Conservation (phyloP, 2,888 invertebrate genomes). For the Andrena camellia region DNA sequence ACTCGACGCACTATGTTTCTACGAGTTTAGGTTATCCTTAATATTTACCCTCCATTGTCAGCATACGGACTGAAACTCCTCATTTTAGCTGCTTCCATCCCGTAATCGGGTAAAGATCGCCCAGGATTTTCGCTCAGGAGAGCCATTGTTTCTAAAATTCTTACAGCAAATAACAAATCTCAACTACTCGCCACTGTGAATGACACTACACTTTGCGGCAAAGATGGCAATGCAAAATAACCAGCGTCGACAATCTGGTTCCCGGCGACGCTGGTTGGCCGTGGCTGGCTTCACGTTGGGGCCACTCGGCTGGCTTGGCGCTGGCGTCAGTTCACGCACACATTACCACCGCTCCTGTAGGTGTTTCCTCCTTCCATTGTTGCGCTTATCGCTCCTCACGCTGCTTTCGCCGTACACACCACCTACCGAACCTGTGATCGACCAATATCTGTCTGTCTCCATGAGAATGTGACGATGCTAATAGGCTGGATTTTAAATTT, state of each 20-base stretch:
- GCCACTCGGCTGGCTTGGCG: no score
- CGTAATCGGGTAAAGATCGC: conserved; percentile 86
- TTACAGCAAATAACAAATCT: neutral
- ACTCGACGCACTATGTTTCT: neutral
- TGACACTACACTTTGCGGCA: conserved; percentile 73
- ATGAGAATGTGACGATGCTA: neutral
- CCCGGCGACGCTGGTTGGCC: no score
- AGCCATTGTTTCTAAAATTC: conserved; percentile 72
- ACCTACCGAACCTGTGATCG: conserved; percentile 1
- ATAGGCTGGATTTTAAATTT: conserved; percentile 15
- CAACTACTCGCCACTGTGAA: conserved; percentile 33
- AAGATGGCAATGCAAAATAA: conserved; percentile 37
- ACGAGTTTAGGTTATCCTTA: conserved; percentile 63
- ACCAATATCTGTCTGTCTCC: neutral
- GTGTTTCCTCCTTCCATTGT: no score
- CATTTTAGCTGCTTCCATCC: conserved; percentile 85
- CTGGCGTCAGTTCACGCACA: no score
- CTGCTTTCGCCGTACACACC: neutral
- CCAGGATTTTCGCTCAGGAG: conserved; percentile 79
- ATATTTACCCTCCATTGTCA: conserved; percentile 91
- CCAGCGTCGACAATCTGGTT: no score
- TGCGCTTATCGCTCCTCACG: no score
- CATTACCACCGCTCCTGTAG: no score
- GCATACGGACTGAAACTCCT: conserved; percentile 89
- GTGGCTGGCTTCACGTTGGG: no score